phyloP scores from a whole-genome alignment of 2,888 invertebrate species.

The Emmelina monodactyla region DNA sequence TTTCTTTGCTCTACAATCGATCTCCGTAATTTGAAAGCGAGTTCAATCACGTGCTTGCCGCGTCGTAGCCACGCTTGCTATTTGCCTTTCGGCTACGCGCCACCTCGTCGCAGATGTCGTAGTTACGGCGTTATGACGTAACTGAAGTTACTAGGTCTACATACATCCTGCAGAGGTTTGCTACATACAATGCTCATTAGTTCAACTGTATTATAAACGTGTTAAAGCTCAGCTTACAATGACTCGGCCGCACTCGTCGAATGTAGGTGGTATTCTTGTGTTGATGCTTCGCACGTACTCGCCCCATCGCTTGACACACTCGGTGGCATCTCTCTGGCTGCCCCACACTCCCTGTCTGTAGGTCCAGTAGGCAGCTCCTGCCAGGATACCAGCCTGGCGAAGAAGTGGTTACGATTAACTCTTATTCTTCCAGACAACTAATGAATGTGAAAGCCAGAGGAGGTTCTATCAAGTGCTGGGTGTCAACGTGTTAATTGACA shows the following conservation, averaged over 20 bases:
- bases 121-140: no score
- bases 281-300: slow-evolving; percentile 49
- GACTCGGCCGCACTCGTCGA: slow-evolving; percentile 46
- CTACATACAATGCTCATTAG: slow-evolving; percentile 6
- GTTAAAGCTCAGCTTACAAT: slow-evolving; percentile 30
- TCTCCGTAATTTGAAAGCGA: no score
- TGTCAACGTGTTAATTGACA: slow-evolving; percentile 1
- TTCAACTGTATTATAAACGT: slow-evolving; percentile 4
- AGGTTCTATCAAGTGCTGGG: slow-evolving; percentile 21
- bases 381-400: slow-evolving; percentile 49
- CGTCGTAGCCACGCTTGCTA: no score
- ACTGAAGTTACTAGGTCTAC: slow-evolving; percentile 38
- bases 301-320: slow-evolving; percentile 48
- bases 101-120: no score
- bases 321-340: slow-evolving; percentile 47
- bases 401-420: slow-evolving; percentile 9
- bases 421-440: slow-evolving; percentile 22
- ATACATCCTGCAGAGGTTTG: slow-evolving; percentile 24
- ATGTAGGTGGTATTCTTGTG: slow-evolving; percentile 45
- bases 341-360: slow-evolving; percentile 58
- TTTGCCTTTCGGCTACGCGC: no score
- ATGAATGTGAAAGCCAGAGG: slow-evolving; percentile 32
- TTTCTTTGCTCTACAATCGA: no score
- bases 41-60: no score
- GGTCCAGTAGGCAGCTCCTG: slow-evolving; percentile 50